Evolutionary conservation across 2,888 invertebrate species (phyloP).

Genomic region (Drosophila borealis): DNA sequence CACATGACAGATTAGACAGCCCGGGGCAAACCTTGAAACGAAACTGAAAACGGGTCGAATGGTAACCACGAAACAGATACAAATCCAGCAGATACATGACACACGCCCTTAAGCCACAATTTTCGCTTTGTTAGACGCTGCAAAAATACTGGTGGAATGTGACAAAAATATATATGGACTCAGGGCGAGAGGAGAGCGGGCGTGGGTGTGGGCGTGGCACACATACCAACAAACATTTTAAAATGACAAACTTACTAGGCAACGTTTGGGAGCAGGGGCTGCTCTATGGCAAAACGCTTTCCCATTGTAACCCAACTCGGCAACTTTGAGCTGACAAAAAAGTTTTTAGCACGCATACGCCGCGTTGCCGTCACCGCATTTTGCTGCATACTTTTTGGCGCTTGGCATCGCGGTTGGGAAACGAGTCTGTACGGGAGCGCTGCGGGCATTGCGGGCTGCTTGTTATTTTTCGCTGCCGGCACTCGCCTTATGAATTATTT

Average conservation of each 20-base stretch:
- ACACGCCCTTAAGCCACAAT: constrained; percentile 67
- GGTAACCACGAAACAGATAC: constrained; percentile 42
- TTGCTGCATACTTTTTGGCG: constrained; percentile 75
- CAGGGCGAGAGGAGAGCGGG: constrained; percentile 8
- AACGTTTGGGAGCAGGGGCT: neutral
- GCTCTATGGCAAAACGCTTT: neutral
- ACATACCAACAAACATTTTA: constrained; percentile 48
- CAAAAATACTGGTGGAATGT: constrained; percentile 64
- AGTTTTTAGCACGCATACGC: constrained; percentile 76
- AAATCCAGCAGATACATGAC: constrained; percentile 61
- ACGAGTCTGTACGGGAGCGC: neutral
- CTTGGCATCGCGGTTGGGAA: constrained; percentile 48
- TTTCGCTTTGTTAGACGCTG: constrained; percentile 59
- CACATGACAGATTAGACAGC: constrained; percentile 23
- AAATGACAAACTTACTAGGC: constrained; percentile 64
- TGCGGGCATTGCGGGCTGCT: constrained; percentile 53
- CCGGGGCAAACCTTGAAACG: constrained; percentile 9
- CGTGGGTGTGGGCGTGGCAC: constrained; percentile 11
- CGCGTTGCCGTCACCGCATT: constrained; percentile 64
- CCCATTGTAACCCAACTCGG: constrained; percentile 34
- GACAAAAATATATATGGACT: constrained; percentile 59
- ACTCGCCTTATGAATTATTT: constrained; percentile 76
- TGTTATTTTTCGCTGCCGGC: constrained; percentile 69
- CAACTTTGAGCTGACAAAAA: constrained; percentile 74
- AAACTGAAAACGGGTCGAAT: constrained; percentile 18